phyloP scores from a whole-genome alignment of 2,888 invertebrate species.

The Ecliptopera silaceata region DNA sequence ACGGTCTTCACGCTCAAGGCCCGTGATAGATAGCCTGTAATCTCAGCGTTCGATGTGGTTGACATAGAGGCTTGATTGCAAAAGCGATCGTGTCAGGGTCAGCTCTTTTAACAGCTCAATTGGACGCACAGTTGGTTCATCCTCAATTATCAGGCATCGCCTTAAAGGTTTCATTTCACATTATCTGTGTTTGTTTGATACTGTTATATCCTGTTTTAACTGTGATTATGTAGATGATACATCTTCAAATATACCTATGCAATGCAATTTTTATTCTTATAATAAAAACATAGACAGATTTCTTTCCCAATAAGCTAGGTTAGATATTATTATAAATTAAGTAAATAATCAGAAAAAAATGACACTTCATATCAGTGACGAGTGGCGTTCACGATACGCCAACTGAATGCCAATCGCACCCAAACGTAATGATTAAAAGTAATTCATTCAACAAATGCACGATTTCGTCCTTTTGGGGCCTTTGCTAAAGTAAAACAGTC shows the following conservation, averaged over 20 bases:
- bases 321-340: neutral
- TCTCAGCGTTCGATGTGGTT: neutral
- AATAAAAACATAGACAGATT: neutral
- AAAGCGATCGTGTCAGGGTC: constrained; percentile 7
- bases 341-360: constrained; percentile 34
- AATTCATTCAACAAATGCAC: constrained; percentile 53
- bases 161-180: neutral
- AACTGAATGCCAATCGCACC: constrained; percentile 45
- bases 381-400: constrained; percentile 33
- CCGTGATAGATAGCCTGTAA: no score
- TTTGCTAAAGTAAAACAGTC: constrained; percentile 47
- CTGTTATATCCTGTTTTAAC: no score
- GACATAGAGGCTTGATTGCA: constrained; percentile 13
- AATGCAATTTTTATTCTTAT: no score
- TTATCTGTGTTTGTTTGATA: neutral
- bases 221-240: no score
- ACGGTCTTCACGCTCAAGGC: no score
- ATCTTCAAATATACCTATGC: no score
- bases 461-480: constrained; percentile 38
- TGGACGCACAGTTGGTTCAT: constrained; percentile 11
- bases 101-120: constrained; percentile 14
- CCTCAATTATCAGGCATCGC: constrained; percentile 6
- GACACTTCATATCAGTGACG: constrained; percentile 37
- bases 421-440: constrained; percentile 53
- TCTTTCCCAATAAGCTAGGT: neutral